Conservation (phyloP, 2,797 vertebrate genomes). For the Callimico goeldii region DNA sequence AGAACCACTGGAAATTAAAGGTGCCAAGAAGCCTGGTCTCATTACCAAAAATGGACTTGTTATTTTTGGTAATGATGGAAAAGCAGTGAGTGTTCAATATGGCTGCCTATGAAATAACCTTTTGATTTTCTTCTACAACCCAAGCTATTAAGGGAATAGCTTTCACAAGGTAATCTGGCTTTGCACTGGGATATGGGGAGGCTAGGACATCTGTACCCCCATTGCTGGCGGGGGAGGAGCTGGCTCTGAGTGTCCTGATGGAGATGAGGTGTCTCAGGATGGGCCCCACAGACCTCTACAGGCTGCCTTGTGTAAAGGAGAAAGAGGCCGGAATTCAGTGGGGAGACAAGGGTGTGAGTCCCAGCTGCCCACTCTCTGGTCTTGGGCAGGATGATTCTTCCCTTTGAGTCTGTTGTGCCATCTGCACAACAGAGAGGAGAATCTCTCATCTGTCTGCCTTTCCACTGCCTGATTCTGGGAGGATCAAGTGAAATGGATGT, state of each 20-base stretch:
- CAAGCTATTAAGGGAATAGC: neutral
- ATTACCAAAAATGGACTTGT: slow-evolving; percentile 94
- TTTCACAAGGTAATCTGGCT: neutral
- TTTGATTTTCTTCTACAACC: neutral
- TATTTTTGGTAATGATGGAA: slow-evolving; percentile 92
- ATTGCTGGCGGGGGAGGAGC: neutral
- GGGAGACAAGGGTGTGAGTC: neutral
- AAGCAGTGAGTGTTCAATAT: slow-evolving; percentile 88
- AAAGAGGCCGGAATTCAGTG: neutral
- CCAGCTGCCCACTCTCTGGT: neutral
- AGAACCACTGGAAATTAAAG: slow-evolving; percentile 90
- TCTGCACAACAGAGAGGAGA: neutral
- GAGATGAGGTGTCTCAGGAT: neutral
- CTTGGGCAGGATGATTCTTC: neutral
- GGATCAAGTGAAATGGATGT: neutral
- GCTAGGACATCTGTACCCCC: neutral
- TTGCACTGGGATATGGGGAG: neutral
- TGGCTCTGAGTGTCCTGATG: neutral
- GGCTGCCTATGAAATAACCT: neutral
- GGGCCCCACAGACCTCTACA: neutral
- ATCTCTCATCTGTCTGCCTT: neutral
- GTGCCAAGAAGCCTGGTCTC: slow-evolving; percentile 89
- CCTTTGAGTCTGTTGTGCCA: neutral
- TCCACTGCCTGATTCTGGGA: neutral
- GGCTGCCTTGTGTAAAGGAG: neutral